A percentile compares a stretch with the other conserved stretches of the same genome.
phyloP scores from a whole-genome alignment of 2,113 vertebrate genomes.

The Oreochromis aureus region DNA sequence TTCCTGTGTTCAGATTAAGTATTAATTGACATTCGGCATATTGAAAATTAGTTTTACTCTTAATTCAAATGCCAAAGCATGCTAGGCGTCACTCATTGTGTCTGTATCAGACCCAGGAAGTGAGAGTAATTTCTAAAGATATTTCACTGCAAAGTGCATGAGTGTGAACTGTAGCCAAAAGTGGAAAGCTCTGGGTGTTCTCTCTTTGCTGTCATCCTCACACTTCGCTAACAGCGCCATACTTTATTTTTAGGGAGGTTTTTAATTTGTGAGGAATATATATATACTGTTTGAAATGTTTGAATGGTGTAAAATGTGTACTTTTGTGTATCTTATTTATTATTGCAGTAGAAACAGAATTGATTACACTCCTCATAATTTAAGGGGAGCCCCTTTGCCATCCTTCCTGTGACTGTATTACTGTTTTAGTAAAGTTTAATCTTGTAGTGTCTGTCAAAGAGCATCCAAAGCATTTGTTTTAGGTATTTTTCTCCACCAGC shows the following conservation, averaged over 20 bases:
- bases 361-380: not conserved
- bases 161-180: constrained; percentile 35
- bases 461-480: not conserved
- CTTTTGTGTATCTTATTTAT: not conserved
- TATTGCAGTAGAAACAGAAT: not conserved
- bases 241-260: constrained; percentile 32
- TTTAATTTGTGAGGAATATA: not conserved
- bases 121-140: constrained; percentile 34
- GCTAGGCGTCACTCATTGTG: not conserved
- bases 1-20: not conserved
- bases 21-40: not conserved
- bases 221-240: constrained; percentile 27
- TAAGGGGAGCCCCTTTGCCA: not conserved
- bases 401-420: not conserved
- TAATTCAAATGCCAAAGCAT: not conserved
- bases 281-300: not conserved
- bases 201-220: constrained; percentile 20
- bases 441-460: not conserved
- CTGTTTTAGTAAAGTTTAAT: not conserved
- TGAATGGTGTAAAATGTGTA: not conserved
- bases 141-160: constrained; percentile 6
- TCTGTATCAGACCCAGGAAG: not conserved
- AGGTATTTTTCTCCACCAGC: not conserved
- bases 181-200: constrained; percentile 20
- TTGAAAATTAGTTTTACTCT: not conserved